Evolutionary conservation across 2,113 vertebrate species (phyloP), one percentile per base, ranked within the genome.

Genomic region (Gavialis gangeticus): DNA sequence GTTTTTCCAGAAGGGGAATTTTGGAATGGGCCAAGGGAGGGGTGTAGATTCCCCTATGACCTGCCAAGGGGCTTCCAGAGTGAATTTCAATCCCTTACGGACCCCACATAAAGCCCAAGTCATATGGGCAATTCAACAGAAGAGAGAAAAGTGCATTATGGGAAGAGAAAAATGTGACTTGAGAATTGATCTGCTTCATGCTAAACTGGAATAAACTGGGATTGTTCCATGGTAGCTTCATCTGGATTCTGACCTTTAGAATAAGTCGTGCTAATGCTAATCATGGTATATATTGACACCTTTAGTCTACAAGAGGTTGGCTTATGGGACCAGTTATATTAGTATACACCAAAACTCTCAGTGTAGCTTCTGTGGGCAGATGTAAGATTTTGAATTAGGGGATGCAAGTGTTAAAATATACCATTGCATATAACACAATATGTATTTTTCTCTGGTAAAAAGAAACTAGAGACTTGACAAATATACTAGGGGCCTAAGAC

Each of bases 21-120:
- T 94, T 93, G 84, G 89, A 87, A 19, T 56, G 28, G 22, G 73
- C 90, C 73, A 88, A 56, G 91, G 92, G 84, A 95, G 27, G 63
- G 93, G 6, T 90, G 63, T 79, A 79, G 34, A 55, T 94, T 96
- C 88, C 60, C 12, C 14, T 60, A 13, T 59, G 75, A 88, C 71
- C 71, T 90, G 13, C 77, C n/a, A 77, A 86, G 58, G 21, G 66
- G 87, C 87, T 90, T 3, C 0, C 37, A 46, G n/a, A 92, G 46
- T 81, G 66, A 59, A 83, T 91, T 91, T n/a, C 79, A 56, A 27
- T 82, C 71, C 75, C 62, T 17, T 5, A 66, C 9, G 30, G 55
- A 86, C 34, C 75, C 73, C 81, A 55, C 46, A 24, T 59, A 71
- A 91, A 88, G 21, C 59, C 19, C 84, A 10, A 5, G 10, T 85